Percentiles rank a stretch among this genome's conserved stretches.
phyloP scores from a whole-genome alignment of 2,888 invertebrate genomes.

The Hirtodrosophila trivittata region DNA sequence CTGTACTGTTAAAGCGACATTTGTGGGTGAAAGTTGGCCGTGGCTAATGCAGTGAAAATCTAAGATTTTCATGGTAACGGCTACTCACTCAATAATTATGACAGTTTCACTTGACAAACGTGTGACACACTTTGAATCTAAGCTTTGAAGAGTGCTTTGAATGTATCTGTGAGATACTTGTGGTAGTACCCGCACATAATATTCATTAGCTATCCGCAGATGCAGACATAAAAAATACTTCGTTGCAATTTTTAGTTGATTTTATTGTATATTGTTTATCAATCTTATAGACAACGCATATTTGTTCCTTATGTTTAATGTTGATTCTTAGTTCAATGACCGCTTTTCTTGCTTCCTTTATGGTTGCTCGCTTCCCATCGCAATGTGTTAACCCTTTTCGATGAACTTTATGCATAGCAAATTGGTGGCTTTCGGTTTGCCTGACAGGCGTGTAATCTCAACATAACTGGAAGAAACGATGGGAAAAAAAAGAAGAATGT shows the following conservation, averaged over 20 bases:
- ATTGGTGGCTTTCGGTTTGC: conserved; percentile 36
- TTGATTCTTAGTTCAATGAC: too few species aligned
- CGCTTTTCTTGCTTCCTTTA: not conserved
- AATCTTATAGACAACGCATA: too few species aligned
- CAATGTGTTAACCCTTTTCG: conserved; percentile 20
- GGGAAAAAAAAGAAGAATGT: conserved; percentile 2
- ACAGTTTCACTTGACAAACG: conserved; percentile 43
- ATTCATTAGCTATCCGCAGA: too few species aligned
- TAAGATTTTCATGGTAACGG: conserved; percentile 25
- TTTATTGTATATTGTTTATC: too few species aligned
- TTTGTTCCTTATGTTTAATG: too few species aligned
- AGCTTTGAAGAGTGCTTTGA: not conserved
- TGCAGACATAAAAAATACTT: too few species aligned
- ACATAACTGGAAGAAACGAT: conserved; percentile 47
- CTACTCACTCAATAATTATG: conserved; percentile 41
- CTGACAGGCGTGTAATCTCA: conserved; percentile 74
- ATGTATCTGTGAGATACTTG: conserved; percentile 14
- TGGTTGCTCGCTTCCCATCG: too few species aligned
- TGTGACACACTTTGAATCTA: conserved; percentile 40
- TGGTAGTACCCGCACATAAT: too few species aligned
- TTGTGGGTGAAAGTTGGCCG: conserved; percentile 50
- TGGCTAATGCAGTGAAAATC: conserved; percentile 37
- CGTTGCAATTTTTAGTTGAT: too few species aligned
- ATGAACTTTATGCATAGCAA: conserved; percentile 43
- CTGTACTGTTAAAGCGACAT: not conserved